phyloP scores from a whole-genome alignment of 2,888 invertebrate genomes.

The Meteorus colon region DNA sequence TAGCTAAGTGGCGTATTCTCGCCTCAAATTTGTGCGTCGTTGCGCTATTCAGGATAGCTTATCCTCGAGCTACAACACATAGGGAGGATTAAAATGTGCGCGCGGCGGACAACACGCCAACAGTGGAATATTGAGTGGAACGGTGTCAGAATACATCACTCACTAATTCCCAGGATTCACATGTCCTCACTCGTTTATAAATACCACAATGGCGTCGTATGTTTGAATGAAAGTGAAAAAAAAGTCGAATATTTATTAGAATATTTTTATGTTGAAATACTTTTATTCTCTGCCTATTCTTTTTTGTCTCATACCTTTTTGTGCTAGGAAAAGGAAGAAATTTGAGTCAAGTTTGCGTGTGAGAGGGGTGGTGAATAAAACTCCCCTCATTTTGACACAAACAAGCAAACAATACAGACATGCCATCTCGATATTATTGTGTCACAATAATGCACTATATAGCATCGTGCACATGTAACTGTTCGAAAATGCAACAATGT shows the following conservation, averaged over 20 bases:
- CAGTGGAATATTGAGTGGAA: constrained; percentile 25
- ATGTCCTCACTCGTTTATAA: neutral
- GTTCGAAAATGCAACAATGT: constrained; percentile 62
- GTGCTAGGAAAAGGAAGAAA: constrained; percentile 24
- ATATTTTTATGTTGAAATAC: constrained; percentile 6
- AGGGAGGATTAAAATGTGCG: constrained; percentile 31
- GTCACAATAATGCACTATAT: constrained; percentile 60
- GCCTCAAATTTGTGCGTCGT: constrained; percentile 61
- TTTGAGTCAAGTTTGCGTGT: constrained; percentile 33
- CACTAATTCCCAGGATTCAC: constrained; percentile 59
- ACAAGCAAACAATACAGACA: constrained; percentile 67
- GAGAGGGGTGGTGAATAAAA: constrained; percentile 37
- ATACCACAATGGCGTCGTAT: constrained; percentile 26
- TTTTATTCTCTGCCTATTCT: neutral
- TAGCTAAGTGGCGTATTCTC: constrained; percentile 61
- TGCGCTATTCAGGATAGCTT: constrained; percentile 67
- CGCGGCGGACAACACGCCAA: neutral
- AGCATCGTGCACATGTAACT: constrained; percentile 40
- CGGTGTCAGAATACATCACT: constrained; percentile 58
- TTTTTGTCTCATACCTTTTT: neutral
- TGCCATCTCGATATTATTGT: constrained; percentile 63
- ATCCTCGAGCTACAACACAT: constrained; percentile 55
- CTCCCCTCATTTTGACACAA: constrained; percentile 54
- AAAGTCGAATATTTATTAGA: constrained; percentile 10
- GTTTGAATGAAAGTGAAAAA: neutral